A percentile compares a stretch with the other conserved stretches of the same genome.
These are phyloP conservation scores for Blennius ocellaris DNA, from an alignment of 2,113 vertebrate species.

Conservation along the genomic window DNA sequence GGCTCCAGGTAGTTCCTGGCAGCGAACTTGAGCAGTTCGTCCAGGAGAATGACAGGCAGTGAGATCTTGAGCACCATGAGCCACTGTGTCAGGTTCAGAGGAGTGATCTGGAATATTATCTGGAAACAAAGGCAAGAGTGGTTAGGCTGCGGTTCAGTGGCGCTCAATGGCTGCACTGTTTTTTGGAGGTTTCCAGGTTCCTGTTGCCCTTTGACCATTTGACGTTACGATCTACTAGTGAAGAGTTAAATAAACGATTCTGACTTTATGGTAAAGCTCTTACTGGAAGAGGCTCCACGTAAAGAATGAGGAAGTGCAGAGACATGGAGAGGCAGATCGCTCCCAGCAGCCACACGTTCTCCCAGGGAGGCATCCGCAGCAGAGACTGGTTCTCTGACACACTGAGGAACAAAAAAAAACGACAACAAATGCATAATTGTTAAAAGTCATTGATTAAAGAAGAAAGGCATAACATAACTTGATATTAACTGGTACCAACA, in stretches of 20 bases:
- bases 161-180: too few species aligned
- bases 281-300: constrained; percentile 97
- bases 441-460: neutral
- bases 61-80: constrained; percentile 99
- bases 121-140: constrained; percentile 57
- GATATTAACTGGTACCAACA: neutral
- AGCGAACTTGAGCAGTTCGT: constrained; percentile 95
- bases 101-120: constrained; percentile 99
- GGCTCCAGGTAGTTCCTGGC: constrained; percentile 98
- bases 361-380: constrained; percentile 98
- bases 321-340: constrained; percentile 99
- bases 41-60: constrained; percentile 95
- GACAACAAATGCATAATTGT: too few species aligned
- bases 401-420: constrained; percentile 75
- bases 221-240: neutral
- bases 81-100: constrained; percentile 95
- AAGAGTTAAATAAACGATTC: neutral
- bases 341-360: constrained; percentile 98
- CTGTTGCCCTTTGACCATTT: too few species aligned
- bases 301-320: constrained; percentile 98
- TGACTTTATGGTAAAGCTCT: constrained; percentile 55
- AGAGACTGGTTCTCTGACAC: constrained; percentile 98
- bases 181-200: too few species aligned
- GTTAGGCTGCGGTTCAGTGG: neutral
- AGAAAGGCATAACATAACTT: too few species aligned